phyloP scores from a whole-genome alignment of 2,797 vertebrate genomes.

The Scolopax bukidnonensis region DNA sequence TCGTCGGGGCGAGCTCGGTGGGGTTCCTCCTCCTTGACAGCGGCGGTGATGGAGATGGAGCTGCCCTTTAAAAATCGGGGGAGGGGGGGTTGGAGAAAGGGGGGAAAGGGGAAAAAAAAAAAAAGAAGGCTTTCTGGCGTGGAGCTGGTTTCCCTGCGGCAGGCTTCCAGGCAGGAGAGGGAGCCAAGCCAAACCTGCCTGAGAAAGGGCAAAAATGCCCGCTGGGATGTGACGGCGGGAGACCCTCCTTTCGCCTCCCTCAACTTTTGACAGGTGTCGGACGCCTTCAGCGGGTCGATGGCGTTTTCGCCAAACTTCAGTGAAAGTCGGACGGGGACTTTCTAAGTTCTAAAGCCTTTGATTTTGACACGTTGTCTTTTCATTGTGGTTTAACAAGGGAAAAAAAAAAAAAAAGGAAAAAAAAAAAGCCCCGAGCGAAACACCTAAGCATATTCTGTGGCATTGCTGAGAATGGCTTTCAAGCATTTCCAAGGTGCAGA shows the following conservation, averaged over 20 bases:
- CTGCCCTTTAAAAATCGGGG: no score
- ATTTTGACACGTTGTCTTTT: neutral
- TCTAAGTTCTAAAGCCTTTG: neutral
- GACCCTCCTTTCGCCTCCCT: neutral
- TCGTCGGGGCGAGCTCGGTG: neutral
- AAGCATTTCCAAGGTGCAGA: neutral
- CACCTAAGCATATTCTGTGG: constrained; percentile 6
- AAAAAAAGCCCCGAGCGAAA: constrained; percentile 10
- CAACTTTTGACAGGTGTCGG: neutral
- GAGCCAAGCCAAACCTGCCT: constrained; percentile 21
- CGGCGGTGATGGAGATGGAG: no score
- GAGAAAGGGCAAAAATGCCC: neutral
- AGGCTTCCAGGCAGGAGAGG: constrained; percentile 3
- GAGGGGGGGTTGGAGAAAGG: no score
- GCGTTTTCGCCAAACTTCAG: neutral
- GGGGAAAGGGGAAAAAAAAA: neutral
- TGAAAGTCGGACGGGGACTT: neutral
- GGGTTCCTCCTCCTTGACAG: no score
- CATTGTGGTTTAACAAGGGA: constrained; percentile 20
- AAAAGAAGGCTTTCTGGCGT: neutral
- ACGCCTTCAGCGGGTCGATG: fast-evolving
- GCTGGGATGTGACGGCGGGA: neutral
- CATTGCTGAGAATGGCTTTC: constrained; percentile 30
- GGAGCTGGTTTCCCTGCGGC: constrained; percentile 36
- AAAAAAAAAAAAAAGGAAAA: neutral